Evolutionary conservation across 2,113 vertebrate species (phyloP).

Genomic region (Sinosuthora webbiana): DNA sequence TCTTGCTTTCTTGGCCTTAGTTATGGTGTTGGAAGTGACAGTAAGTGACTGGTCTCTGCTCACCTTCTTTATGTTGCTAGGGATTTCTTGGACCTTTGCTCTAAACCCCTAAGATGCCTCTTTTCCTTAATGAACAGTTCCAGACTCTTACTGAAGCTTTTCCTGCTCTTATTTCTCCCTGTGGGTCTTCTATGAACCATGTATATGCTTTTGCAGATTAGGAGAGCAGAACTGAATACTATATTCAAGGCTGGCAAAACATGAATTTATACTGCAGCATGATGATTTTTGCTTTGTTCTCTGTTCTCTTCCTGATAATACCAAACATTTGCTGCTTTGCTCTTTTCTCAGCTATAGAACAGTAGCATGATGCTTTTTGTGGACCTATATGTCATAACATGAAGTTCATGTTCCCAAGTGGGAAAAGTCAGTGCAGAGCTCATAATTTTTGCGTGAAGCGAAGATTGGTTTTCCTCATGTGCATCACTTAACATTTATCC

Average conservation of each 20-base stretch:
- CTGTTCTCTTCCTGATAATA: neutral
- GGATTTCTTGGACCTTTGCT: neutral
- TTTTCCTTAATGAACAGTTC: neutral
- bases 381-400: neutral
- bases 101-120: neutral
- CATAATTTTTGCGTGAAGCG: neutral
- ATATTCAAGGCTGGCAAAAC: neutral
- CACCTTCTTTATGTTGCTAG: neutral
- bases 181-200: neutral
- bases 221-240: neutral
- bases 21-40: neutral
- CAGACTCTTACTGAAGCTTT: neutral
- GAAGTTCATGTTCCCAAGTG: neutral
- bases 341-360: neutral
- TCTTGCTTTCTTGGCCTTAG: neutral
- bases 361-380: neutral
- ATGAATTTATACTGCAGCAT: neutral
- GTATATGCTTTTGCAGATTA: neutral
- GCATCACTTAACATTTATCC: neutral
- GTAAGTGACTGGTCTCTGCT: neutral
- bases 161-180: neutral
- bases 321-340: neutral
- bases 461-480: neutral
- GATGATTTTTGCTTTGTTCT: neutral
- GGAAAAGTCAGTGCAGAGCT: neutral